Conservation (phyloP, 2,888 invertebrate species). For the Linnaemya vulpina region DNA sequence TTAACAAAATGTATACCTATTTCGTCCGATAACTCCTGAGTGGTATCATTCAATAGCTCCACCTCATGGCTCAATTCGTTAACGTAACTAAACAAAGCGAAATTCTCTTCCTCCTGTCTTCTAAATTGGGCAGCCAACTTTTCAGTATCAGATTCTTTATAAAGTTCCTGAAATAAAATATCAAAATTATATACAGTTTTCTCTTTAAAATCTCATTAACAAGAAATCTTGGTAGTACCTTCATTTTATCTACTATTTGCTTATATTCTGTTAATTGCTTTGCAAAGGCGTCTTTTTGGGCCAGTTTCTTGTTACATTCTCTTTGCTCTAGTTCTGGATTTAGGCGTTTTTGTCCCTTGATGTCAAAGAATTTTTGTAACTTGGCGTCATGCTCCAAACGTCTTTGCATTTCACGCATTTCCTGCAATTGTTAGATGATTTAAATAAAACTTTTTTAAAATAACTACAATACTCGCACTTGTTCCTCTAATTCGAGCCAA, state of each 20-base stretch:
- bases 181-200: background rate
- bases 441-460: no score
- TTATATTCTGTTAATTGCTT: slow-evolving; percentile 89
- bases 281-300: slow-evolving; percentile 87
- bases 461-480: no score
- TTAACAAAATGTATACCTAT: slow-evolving; percentile 84
- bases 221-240: slow-evolving; percentile 81
- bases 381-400: slow-evolving; percentile 93
- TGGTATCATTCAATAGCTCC: slow-evolving; percentile 88
- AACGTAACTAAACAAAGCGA: slow-evolving; percentile 94
- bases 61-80: slow-evolving; percentile 94
- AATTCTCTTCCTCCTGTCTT: slow-evolving; percentile 95
- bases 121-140: slow-evolving; percentile 89
- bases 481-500: no score
- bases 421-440: slow-evolving; percentile 82
- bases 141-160: slow-evolving; percentile 87
- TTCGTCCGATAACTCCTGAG: slow-evolving; percentile 85
- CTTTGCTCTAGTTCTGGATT: slow-evolving; percentile 90
- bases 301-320: slow-evolving; percentile 88
- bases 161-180: slow-evolving; percentile 73
- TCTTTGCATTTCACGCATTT: slow-evolving; percentile 94
- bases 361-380: slow-evolving; percentile 91
- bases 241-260: slow-evolving; percentile 89
- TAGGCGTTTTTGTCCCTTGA: slow-evolving; percentile 91
- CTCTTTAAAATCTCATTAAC: background rate